Evolutionary conservation across 2,888 invertebrate genomes (phyloP).

Genomic region (Neoascia interrupta): DNA sequence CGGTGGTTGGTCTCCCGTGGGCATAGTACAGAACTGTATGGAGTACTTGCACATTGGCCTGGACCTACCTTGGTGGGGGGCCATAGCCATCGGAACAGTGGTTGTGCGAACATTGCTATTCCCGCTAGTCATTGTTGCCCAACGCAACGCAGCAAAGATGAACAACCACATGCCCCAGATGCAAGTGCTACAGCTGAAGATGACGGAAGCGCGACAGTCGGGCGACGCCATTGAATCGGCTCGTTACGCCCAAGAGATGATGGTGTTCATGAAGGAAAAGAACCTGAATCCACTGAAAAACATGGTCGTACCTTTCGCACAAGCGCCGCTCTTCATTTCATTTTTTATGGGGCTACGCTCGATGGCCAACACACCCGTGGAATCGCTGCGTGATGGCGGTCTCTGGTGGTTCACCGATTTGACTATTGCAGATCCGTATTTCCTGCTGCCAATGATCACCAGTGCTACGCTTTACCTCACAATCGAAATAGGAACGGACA

Average conservation of each 20-base stretch:
- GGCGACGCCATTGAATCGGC: constrained; percentile 90
- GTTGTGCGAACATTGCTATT: constrained; percentile 88
- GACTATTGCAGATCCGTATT: constrained; percentile 94
- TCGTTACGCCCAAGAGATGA: constrained; percentile 88
- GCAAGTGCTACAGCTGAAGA: constrained; percentile 88
- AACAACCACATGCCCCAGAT: constrained; percentile 92
- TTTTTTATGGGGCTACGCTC: constrained; percentile 92
- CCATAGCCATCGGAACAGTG: constrained; percentile 90
- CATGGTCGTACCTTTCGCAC: constrained; percentile 87
- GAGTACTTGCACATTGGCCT: constrained; percentile 90
- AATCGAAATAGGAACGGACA: constrained; percentile 90
- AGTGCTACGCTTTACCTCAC: constrained; percentile 90
- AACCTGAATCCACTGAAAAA: constrained; percentile 90
- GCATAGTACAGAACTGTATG: constrained; percentile 88
- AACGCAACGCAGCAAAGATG: constrained; percentile 90
- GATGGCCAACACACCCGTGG: constrained; percentile 95
- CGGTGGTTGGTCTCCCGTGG: constrained; percentile 90
- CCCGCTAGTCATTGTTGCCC: constrained; percentile 91
- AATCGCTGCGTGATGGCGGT: constrained; percentile 93
- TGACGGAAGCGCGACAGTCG: constrained; percentile 91
- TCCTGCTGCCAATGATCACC: constrained; percentile 91
- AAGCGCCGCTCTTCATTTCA: constrained; percentile 95
- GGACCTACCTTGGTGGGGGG: constrained; percentile 96
- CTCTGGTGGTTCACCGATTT: constrained; percentile 96
- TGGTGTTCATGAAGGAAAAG: constrained; percentile 90